Conservation (phyloP, 1,140 invertebrate species). For the Plectrocnemia conspersa region DNA sequence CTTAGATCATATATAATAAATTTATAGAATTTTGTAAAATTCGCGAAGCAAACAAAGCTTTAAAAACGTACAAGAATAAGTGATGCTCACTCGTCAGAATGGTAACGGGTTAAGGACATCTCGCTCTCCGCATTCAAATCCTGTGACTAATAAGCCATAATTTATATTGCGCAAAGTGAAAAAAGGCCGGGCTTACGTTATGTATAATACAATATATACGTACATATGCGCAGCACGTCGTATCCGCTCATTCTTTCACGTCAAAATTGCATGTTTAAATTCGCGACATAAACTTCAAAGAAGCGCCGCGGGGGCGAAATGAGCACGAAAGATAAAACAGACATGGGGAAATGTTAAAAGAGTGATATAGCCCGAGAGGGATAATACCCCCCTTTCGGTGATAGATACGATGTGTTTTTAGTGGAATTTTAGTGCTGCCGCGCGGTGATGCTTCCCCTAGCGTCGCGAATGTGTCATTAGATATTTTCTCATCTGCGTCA, state of each 20-base stretch:
- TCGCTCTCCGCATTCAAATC: no score
- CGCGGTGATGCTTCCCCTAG: not conserved
- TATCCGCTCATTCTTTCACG: conserved; percentile 14
- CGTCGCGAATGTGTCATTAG: conserved; percentile 13
- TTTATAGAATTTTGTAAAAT: no score
- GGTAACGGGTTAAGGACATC: no score
- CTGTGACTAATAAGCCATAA: no score
- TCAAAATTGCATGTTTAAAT: conserved; percentile 18
- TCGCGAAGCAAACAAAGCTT: no score
- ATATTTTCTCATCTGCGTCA: conserved; percentile 7
- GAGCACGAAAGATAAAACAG: conserved; percentile 19
- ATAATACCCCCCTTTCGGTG: conserved; percentile 1
- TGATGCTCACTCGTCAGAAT: no score
- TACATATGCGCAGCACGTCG: not conserved
- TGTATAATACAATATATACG: conserved; percentile 1
- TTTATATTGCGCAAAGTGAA: not conserved
- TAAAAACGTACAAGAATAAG: no score
- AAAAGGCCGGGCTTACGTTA: not conserved
- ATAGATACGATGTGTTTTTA: conserved; percentile 10
- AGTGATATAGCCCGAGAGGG: conserved; percentile 8
- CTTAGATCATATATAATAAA: no score
- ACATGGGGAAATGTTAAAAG: conserved; percentile 18
- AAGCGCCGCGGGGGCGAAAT: conserved; percentile 12
- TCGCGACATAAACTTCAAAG: conserved; percentile 19
- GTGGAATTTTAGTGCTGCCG: not conserved